A percentile compares a stretch with the other conserved stretches of the same genome.
These are phyloP conservation scores for Proteles cristata DNA, from an alignment of 2,113 vertebrate genomes.

Conservation along the genomic window DNA sequence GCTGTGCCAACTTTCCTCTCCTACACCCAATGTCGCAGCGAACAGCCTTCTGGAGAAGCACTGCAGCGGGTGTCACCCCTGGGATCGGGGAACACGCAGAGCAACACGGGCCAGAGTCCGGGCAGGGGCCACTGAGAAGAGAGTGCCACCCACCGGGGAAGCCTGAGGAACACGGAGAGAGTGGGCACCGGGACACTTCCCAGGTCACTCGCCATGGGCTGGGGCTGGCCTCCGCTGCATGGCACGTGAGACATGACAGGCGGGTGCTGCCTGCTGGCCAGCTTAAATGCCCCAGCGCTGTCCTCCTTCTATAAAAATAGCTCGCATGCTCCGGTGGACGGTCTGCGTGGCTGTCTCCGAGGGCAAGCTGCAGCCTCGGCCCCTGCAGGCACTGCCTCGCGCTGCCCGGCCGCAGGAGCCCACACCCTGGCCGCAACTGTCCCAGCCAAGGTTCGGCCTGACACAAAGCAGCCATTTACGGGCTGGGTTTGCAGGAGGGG, in stretches of 20 bases:
- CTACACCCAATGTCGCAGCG: rapidly evolving
- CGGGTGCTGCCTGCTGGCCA: background rate
- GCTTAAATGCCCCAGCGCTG: background rate
- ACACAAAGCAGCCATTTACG: background rate
- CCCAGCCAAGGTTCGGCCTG: background rate
- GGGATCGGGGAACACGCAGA: background rate
- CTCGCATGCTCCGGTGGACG: background rate
- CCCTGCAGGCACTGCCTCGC: background rate
- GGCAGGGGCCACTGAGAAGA: background rate
- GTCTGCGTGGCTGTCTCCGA: background rate
- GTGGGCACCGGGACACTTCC: background rate
- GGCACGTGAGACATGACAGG: background rate
- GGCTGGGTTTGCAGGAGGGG: background rate
- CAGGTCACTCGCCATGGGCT: background rate
- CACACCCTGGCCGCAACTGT: background rate
- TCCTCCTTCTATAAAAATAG: constrained; percentile 2
- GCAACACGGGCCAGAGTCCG: background rate
- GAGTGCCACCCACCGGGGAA: background rate
- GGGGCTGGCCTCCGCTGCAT: background rate
- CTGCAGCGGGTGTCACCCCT: background rate
- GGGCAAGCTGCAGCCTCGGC: background rate
- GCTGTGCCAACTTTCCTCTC: background rate
- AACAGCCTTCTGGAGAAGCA: background rate
- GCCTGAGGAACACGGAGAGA: rapidly evolving
- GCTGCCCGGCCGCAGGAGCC: background rate